These are phyloP conservation scores for Brachionus rubens DNA, from an alignment of 1,140 invertebrate species.

Conservation along the genomic window DNA sequence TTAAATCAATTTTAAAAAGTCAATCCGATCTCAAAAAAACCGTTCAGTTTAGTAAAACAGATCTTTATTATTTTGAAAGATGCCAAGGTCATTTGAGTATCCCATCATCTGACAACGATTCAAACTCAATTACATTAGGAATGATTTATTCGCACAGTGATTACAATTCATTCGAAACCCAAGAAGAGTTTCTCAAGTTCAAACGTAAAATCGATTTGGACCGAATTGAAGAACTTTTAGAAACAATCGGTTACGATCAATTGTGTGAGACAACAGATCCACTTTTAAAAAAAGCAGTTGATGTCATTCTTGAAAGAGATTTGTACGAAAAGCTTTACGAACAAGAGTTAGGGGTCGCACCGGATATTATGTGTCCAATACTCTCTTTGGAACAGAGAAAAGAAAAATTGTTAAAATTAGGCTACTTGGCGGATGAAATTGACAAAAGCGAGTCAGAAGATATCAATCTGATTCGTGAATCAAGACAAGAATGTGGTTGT, in stretches of 20 bases:
- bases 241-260: background rate
- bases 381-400: conserved; percentile 23
- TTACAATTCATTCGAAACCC: background rate
- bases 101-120: conserved; percentile 77
- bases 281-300: background rate
- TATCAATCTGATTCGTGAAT: conserved; percentile 82
- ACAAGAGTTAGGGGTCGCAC: background rate
- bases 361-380: conserved; percentile 28
- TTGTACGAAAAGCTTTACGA: conserved; percentile 17
- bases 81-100: conserved; percentile 96
- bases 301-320: background rate
- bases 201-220: background rate
- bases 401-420: background rate
- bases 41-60: conserved; percentile 83
- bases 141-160: conserved; percentile 47
- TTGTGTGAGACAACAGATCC: background rate
- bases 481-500: conserved; percentile 85
- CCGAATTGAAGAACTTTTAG: background rate
- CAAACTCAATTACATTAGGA: conserved; percentile 76
- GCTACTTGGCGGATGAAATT: conserved; percentile 67
- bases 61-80: conserved; percentile 89
- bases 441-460: conserved; percentile 89
- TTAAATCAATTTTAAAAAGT: background rate
- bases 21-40: conserved; percentile 50
- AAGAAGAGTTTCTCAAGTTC: conserved; percentile 18